These are phyloP conservation scores for Tragelaphus strepsiceros DNA, from an alignment of 2,113 vertebrate species.

Conservation along the genomic window DNA sequence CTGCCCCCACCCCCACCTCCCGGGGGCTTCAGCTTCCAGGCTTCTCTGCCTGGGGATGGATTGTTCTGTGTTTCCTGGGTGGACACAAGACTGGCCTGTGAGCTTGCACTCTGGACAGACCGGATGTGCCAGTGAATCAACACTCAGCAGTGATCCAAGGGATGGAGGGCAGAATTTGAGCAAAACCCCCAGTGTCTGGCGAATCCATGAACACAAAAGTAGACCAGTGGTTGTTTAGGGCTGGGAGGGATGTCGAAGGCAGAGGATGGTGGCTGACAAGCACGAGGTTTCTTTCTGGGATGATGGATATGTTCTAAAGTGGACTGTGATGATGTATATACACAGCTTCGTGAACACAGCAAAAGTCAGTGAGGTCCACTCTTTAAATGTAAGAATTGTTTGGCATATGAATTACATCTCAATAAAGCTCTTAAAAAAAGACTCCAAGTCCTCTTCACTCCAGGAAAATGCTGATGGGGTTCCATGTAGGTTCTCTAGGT, in stretches of 20 bases:
- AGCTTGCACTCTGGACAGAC: not conserved
- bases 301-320: not conserved
- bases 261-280: not conserved
- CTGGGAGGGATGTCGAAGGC: not conserved
- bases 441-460: not conserved
- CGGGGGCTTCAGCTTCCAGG: accelerated
- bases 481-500: not conserved
- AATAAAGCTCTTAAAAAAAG: not conserved
- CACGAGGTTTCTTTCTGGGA: not conserved
- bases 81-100: accelerated
- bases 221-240: not conserved
- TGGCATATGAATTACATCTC: not conserved
- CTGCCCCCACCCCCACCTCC: not conserved
- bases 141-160: too few relatives aligned
- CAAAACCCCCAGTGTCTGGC: not conserved
- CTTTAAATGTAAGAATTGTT: not conserved
- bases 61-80: not conserved
- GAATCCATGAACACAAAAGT: not conserved
- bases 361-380: not conserved
- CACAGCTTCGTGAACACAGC: not conserved
- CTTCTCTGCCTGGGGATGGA: not conserved
- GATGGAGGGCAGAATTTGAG: not conserved
- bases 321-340: not conserved
- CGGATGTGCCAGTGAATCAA: not conserved
- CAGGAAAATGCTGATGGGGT: not conserved